These are phyloP conservation scores for Nannoperca obscura DNA, from an alignment of 2,797 vertebrate genomes.

Conservation along the genomic window DNA sequence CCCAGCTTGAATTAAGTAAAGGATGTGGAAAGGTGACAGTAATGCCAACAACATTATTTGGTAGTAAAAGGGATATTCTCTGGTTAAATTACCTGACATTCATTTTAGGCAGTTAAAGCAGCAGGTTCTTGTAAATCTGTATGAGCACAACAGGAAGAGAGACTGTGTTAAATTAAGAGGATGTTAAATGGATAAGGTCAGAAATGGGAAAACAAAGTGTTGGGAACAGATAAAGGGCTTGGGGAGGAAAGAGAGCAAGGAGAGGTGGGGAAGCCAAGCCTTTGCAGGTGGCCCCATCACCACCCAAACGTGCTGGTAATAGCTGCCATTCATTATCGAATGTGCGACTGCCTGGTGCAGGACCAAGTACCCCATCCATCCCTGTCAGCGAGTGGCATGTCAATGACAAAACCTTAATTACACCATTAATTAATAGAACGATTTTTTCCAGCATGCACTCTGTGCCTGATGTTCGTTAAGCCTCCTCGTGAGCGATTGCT, in stretches of 20 bases:
- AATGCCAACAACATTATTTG: constrained; percentile 53
- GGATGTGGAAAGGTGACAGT: constrained; percentile 46
- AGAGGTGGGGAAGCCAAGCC: constrained; percentile 84
- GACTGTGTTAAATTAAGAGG: constrained; percentile 66
- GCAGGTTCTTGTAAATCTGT: constrained; percentile 57
- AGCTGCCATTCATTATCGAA: constrained; percentile 96
- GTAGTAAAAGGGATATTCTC: constrained; percentile 76
- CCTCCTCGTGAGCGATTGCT: constrained; percentile 90
- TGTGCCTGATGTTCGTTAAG: constrained; percentile 93
- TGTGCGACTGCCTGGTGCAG: constrained; percentile 84
- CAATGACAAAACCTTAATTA: constrained; percentile 99
- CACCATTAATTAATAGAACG: constrained; percentile 99
- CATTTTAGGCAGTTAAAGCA: constrained; percentile 77
- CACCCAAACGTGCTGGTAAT: constrained; percentile 93
- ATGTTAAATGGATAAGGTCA: constrained; percentile 74
- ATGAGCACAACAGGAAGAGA: constrained; percentile 49
- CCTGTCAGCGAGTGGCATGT: constrained; percentile 95
- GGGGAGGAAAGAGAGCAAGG: constrained; percentile 55
- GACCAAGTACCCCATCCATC: constrained; percentile 92
- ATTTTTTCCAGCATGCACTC: constrained; percentile 91
- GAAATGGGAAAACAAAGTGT: constrained; percentile 69
- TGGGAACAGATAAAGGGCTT: constrained; percentile 71
- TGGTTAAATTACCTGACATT: constrained; percentile 83
- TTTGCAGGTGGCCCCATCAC: constrained; percentile 93
- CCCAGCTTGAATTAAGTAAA: constrained; percentile 35